phyloP scores from a whole-genome alignment of 2,113 vertebrate genomes.

The Lophura nycthemera region DNA sequence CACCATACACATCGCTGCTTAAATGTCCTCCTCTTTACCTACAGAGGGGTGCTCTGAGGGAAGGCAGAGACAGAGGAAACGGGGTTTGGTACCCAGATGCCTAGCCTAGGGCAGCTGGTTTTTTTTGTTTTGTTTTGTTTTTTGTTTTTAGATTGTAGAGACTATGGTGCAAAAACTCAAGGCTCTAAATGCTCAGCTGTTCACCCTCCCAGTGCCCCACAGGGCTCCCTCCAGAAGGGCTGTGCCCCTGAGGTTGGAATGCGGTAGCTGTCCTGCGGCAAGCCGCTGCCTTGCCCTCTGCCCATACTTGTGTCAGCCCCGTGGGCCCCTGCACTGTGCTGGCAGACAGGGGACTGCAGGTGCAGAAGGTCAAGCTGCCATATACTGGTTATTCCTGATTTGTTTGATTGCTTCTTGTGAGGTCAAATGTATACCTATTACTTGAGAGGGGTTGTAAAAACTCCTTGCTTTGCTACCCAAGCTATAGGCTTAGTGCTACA shows the following conservation, averaged over 20 bases:
- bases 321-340: neutral
- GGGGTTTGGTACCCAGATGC: neutral
- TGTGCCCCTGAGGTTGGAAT: neutral
- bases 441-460: neutral
- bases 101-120: neutral
- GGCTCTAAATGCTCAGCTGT: neutral
- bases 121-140: neutral
- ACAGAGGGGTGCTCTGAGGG: neutral
- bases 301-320: neutral
- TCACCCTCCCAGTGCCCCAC: neutral
- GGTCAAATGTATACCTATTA: neutral
- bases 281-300: neutral
- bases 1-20: neutral
- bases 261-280: neutral
- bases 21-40: neutral
- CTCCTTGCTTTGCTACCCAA: neutral
- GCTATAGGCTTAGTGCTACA: rapidly evolving
- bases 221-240: neutral
- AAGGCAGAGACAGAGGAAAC: neutral
- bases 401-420: neutral
- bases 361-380: neutral
- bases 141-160: neutral
- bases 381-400: neutral
- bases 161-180: neutral
- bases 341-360: neutral